These are phyloP conservation scores for Hydropsyche betteni DNA, from an alignment of 2,888 invertebrate genomes.

Conservation along the genomic window DNA sequence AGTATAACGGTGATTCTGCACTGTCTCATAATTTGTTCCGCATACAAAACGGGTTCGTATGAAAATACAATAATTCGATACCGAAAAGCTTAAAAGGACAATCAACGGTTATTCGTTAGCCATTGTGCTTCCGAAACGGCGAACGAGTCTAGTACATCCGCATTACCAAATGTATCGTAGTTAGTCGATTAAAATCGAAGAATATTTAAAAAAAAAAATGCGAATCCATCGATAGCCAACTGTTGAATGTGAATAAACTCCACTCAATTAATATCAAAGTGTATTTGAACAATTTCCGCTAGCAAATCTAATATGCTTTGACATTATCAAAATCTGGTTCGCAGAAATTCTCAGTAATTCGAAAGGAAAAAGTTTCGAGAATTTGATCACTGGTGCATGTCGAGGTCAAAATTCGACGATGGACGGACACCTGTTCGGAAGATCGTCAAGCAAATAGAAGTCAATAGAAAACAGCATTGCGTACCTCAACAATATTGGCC, in stretches of 20 bases:
- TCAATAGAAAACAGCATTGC: constrained; percentile 26
- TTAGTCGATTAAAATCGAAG: background rate
- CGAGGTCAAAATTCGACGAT: too few relatives aligned
- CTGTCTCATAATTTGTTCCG: constrained; percentile 35
- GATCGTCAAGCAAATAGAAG: background rate
- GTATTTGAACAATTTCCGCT: too few relatives aligned
- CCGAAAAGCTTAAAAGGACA: background rate
- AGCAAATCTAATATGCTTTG: too few relatives aligned
- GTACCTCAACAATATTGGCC: constrained; percentile 35
- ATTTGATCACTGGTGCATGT: too few relatives aligned
- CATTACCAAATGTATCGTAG: constrained; percentile 1
- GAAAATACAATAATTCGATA: constrained; percentile 8
- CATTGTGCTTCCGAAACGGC: constrained; percentile 27
- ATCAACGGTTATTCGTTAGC: constrained; percentile 21
- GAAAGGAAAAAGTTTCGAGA: too few relatives aligned
- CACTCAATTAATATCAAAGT: too few relatives aligned
- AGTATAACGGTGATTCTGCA: constrained; percentile 27
- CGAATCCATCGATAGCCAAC: constrained; percentile 1
- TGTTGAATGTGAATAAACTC: background rate
- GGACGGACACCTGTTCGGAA: too few relatives aligned
- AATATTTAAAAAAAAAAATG: too few relatives aligned
- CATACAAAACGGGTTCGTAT: constrained; percentile 29
- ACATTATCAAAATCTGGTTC: too few relatives aligned
- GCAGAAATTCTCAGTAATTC: too few relatives aligned
- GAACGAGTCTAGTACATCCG: constrained; percentile 30